Evolutionary conservation across 2,797 vertebrate species (phyloP), one percentile per base, ranked within the genome.

Genomic region (Dendrocincla fuliginosa): DNA sequence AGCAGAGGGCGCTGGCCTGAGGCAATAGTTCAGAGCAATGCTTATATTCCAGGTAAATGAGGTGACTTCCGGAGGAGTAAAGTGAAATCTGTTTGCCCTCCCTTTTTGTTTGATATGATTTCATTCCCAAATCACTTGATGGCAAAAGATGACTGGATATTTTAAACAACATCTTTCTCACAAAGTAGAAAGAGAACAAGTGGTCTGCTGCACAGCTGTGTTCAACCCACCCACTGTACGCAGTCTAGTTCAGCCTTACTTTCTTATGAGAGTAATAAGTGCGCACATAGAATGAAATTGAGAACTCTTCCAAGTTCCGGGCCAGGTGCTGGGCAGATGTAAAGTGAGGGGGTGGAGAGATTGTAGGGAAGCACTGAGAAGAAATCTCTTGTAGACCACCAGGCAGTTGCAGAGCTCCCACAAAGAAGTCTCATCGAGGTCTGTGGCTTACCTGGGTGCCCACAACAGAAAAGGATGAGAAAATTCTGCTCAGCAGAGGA

Each of bases 251-350:
- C 84, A 91, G 95, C 50, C 65, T 78, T 78, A 75, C 90, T 94
- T 94, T 94, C 95, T 96, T 92, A 60, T 77, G 92, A 83, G 92
- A 53, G 92, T 50, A 95, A 87, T 95, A 94, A 86, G 73, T 91
- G 94, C 74, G 91, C 92, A 69, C 82, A 74, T 53, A 90, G 92
- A 90, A 91, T 63, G 70, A 95, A 93, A 96, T 93, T 91, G 90
- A 95, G 93, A 95, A 73, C 67, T 47, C 87, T 78, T 94, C 92
- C 92, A 84, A 97, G 96, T 97, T 97, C 95, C 89, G 91, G 95
- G 27, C 95, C 96, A 97, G 94, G 92, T 97, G 96, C 91, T 50
- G 91, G 94, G 85, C 96, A 96, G 96, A 96, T 96, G 96, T 95
- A 95, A n/a, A 30, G 37, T 2, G 9, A 92, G 80, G 64, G 84